Percentiles rank a stretch among this genome's conserved stretches.
Evolutionary conservation across 2,888 invertebrate species (phyloP).

Genomic region (Asteroscopus sphinx): DNA sequence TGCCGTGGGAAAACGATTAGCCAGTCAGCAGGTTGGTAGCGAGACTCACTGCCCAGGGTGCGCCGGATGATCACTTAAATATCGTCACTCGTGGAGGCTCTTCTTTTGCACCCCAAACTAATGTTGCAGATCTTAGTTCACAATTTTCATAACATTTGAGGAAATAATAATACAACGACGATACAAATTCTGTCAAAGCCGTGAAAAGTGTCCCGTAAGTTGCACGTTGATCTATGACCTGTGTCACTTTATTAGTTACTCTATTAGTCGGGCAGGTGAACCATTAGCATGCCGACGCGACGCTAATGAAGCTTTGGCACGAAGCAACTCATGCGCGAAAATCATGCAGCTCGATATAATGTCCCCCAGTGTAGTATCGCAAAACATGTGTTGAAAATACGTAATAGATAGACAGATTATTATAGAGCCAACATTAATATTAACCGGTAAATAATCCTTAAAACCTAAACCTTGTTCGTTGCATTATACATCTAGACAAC

Average conservation of each 20-base stretch:
- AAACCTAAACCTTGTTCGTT: neutral
- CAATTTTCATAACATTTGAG: too few species aligned
- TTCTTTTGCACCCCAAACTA: too few species aligned
- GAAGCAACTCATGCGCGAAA: constrained; percentile 76
- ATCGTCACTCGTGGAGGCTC: too few species aligned
- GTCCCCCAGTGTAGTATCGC: too few species aligned
- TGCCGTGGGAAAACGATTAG: too few species aligned
- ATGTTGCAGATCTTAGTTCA: too few species aligned
- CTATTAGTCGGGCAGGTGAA: constrained; percentile 34
- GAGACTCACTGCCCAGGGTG: too few species aligned
- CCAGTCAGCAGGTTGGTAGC: too few species aligned
- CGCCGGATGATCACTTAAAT: too few species aligned
- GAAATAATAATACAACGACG: neutral
- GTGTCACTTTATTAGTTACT: constrained; percentile 17
- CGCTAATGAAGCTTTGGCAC: constrained; percentile 70
- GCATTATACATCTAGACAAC: constrained; percentile 15
- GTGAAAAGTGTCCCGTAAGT: neutral
- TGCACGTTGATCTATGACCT: constrained; percentile 2
- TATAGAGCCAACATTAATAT: too few species aligned
- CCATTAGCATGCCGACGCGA: constrained; percentile 56
- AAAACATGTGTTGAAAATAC: too few species aligned
- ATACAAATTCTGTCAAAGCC: constrained; percentile 3
- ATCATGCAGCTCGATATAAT: constrained; percentile 32
- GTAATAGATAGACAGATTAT: too few species aligned
- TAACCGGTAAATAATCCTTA: neutral